Evolutionary conservation across 2,113 vertebrate genomes (phyloP), one percentile per base, ranked within the genome.

Genomic region (Hemicordylus capensis): DNA sequence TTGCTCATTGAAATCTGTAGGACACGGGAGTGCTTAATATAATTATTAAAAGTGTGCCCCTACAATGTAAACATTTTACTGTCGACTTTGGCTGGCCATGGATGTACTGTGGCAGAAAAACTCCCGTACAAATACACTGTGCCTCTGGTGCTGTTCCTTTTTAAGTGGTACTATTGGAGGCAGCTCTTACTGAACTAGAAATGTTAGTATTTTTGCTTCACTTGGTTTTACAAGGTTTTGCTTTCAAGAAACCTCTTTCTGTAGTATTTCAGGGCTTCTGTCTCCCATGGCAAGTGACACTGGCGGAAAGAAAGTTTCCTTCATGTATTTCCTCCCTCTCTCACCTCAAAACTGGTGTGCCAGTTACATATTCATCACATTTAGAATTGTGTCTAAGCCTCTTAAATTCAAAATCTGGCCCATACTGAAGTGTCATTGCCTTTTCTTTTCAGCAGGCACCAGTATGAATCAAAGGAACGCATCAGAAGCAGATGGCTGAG

Each of bases 181-280:
- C 39, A 56, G 15, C 31, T 66, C 48, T 69, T 39, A 67, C n/a
- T 74, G 42, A 80, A 44, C 15, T 67, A 46, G 59, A 66, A 54
- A 20, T 10, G 4, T 67, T 44, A 2, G 61, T n/a, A 42, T 84
- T 76, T 46, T 76, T 84, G 74, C 83, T 66, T 67, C 83, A 84
- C 24, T 64, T 84, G 48, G 37, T 58, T 76, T 76, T 76, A 84
- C 83, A 56, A 76, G 73, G 48, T 77, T 67, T 77, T 67, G 74
- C 83, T 84, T 76, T 84, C 58, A 83, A 48, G 56, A 72, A 46
- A 24, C 15, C 12, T 83, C 63, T 67, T 81, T 81, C 37, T 67
- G 20, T 37, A n/a, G n/a, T 81, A 26, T 80, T 51, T 76, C 74
- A 56, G 12, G 48, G 34, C 34, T 56, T 67, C n/a, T n/a, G n/a